Evolutionary conservation across 1,140 invertebrate species (phyloP), one percentile per base, ranked within the genome.

Genomic region (Trissolcus basalis): DNA sequence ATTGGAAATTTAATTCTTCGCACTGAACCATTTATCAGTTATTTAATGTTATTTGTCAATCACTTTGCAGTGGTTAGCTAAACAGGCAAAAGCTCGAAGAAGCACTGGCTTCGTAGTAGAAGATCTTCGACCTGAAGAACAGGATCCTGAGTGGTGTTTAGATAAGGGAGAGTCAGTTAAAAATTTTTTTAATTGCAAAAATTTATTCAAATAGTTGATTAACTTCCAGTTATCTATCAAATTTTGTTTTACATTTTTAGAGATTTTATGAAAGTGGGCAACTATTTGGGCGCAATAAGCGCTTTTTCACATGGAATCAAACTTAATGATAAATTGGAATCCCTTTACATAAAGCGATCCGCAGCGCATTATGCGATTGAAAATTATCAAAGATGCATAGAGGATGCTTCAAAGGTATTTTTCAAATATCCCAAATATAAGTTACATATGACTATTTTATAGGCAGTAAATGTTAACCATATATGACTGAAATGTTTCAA

Each of bases 281-380:
- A 96, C 87, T 94, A 92, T 84, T 87, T 94, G 44, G 94, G 92
- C 12, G 95, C 95, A 0, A 90, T 96, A 8, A 95, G 93, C 83
- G 95, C 94, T 11, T 96, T 94, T 79, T 91, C 91, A 15, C 93
- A 94, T 82, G 95, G 93, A 1, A 93, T 96, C 19, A 91, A 92
- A 77, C 86, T 96, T 0, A 93, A 92, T 54, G 90, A 92, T 32
- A 93, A 94, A 80, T 90, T 95, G 82, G 90, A 92, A 5, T 92
- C 92, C 56, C 87, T 96, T 3, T 96, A 93, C 82, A 91, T 92
- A 0, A 94, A 93, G 73, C 89, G 95, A 85, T 92, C 94, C 4
- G 91, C 91, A 33, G 93, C 94, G 15, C 95, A 96, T 84, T 91
- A 95, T 55, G 91, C 91, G 35, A 67, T 94, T 10, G 91, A 91